A percentile compares a stretch with the other conserved stretches of the same genome.
These are phyloP conservation scores for Marmota monax DNA, from an alignment of 2,113 vertebrate species.

Conservation along the genomic window DNA sequence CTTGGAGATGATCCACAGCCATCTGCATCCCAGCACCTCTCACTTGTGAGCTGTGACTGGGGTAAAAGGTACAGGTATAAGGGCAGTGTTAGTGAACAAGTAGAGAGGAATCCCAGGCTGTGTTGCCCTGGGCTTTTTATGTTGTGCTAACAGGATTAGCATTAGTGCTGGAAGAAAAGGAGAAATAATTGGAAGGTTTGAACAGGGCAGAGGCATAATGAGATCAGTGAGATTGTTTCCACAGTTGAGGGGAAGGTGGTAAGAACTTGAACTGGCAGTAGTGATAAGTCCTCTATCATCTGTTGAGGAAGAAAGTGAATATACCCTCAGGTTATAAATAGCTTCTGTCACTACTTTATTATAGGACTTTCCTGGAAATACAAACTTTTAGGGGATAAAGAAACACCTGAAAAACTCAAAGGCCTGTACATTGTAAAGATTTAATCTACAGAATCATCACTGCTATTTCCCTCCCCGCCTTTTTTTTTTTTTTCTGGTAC, in stretches of 20 bases:
- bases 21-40: background rate
- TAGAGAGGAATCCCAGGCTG: background rate
- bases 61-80: background rate
- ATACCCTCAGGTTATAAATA: background rate
- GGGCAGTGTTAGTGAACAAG: background rate
- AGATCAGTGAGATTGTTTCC: background rate
- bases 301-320: background rate
- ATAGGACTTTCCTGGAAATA: background rate
- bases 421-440: background rate
- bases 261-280: background rate
- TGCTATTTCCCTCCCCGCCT: too few species aligned
- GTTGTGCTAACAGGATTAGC: background rate
- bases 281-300: background rate
- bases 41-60: background rate
- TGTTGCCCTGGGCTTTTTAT: background rate
- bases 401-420: conserved; percentile 26
- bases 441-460: background rate
- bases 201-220: background rate
- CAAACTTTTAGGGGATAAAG: background rate
- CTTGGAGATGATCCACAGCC: background rate
- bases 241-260: background rate
- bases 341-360: background rate
- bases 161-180: background rate
- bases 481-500: too few species aligned
- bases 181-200: background rate